Conservation (phyloP, 1,140 invertebrate species). For the Drosophila varians region DNA sequence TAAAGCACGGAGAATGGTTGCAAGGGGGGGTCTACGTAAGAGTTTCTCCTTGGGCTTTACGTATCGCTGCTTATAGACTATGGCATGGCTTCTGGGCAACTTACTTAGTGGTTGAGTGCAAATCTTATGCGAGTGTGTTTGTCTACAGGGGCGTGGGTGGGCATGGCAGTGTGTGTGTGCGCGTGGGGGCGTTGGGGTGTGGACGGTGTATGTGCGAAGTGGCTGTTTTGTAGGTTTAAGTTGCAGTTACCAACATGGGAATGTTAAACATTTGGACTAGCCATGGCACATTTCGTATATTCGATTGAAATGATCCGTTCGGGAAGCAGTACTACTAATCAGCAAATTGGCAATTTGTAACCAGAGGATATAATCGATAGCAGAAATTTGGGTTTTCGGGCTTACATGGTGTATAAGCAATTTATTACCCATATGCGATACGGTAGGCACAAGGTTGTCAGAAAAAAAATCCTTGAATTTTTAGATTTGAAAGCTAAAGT, state of each 20-base stretch:
- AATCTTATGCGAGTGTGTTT: slow-evolving; percentile 36
- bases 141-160: slow-evolving; percentile 15
- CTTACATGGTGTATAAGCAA: neutral
- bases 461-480: too few relatives aligned
- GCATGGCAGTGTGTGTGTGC: slow-evolving; percentile 17
- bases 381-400: neutral
- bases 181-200: slow-evolving; percentile 15
- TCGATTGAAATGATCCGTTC: slow-evolving; percentile 39
- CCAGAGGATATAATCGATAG: neutral
- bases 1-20: neutral
- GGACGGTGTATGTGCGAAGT: slow-evolving; percentile 30
- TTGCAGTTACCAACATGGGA: slow-evolving; percentile 35
- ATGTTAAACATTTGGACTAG: slow-evolving; percentile 50
- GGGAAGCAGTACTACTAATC: slow-evolving; percentile 4
- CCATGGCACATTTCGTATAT: slow-evolving; percentile 23
- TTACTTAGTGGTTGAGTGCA: slow-evolving; percentile 72
- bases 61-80: slow-evolving; percentile 71
- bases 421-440: neutral
- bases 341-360: slow-evolving; percentile 17
- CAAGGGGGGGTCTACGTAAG: slow-evolving; percentile 22
- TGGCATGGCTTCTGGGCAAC: slow-evolving; percentile 67
- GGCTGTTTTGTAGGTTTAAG: slow-evolving; percentile 48
- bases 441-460: too few relatives aligned
- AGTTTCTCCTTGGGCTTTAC: slow-evolving; percentile 56
- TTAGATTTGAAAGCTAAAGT: too few relatives aligned